A percentile compares a stretch with the other conserved stretches of the same genome.
phyloP scores from a whole-genome alignment of 2,113 vertebrate species.

The Tichodroma muraria region DNA sequence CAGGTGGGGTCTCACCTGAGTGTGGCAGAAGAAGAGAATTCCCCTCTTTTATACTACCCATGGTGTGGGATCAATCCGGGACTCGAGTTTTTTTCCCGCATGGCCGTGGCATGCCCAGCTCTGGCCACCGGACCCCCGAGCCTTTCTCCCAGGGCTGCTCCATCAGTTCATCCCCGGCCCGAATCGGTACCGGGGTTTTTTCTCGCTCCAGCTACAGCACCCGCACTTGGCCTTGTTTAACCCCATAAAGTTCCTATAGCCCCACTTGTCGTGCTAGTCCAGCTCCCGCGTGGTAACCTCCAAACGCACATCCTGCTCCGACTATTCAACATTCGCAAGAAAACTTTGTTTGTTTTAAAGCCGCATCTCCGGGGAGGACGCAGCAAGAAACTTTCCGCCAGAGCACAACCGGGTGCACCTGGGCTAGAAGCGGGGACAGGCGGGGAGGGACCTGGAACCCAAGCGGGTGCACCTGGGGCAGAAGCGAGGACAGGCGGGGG shows the following conservation, averaged over 20 bases:
- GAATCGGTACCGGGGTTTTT: accelerated
- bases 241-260: accelerated
- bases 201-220: neutral
- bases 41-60: accelerated
- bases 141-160: neutral
- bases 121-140: too few species aligned
- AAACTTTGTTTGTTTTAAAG: too few species aligned
- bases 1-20: neutral
- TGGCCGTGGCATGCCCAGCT: accelerated
- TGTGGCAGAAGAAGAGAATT: neutral
- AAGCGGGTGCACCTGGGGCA: neutral
- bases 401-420: accelerated
- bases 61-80: neutral
- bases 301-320: accelerated
- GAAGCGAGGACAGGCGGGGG: neutral
- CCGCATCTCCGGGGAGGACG: accelerated
- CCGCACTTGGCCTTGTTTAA: accelerated
- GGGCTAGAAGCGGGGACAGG: too few species aligned
- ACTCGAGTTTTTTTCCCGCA: accelerated
- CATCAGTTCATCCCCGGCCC: neutral
- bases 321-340: accelerated
- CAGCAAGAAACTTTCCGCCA: too few species aligned
- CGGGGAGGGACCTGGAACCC: neutral
- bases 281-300: neutral
- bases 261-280: accelerated